Percentiles rank a stretch among this genome's conserved stretches.
Evolutionary conservation across 2,888 invertebrate genomes (phyloP).

Genomic region (Drosophila mimica): DNA sequence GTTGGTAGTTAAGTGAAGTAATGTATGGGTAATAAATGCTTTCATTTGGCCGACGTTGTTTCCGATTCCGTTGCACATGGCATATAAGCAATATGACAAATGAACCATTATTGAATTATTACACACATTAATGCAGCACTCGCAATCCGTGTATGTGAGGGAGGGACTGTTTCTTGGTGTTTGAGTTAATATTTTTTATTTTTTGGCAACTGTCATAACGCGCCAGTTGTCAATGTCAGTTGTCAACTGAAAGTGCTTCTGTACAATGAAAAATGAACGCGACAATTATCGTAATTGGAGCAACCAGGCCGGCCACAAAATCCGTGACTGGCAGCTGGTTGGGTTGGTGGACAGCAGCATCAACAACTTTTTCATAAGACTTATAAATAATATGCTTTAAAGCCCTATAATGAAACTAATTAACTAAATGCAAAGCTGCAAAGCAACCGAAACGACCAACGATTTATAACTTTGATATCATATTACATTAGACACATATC

Average conservation of each 20-base stretch:
- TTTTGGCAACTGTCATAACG: slow-evolving; percentile 54
- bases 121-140: slow-evolving; percentile 36
- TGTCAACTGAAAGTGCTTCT: slow-evolving; percentile 12
- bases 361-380: slow-evolving; percentile 25
- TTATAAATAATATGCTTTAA: slow-evolving; percentile 55
- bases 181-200: slow-evolving; percentile 12
- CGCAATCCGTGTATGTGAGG: neutral
- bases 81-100: slow-evolving; percentile 66
- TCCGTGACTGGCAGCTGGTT: neutral
- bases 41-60: slow-evolving; percentile 55
- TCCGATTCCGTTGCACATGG: slow-evolving; percentile 59
- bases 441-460: slow-evolving; percentile 16
- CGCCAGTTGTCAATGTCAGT: slow-evolving; percentile 60
- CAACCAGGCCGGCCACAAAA: slow-evolving; percentile 34
- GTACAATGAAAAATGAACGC: slow-evolving; percentile 78
- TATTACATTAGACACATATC: slow-evolving; percentile 34
- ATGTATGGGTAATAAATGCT: slow-evolving; percentile 57
- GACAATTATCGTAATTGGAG: slow-evolving; percentile 78
- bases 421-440: slow-evolving; percentile 61
- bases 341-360: neutral
- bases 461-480: slow-evolving; percentile 62
- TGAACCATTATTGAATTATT: slow-evolving; percentile 82
- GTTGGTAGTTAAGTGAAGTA: slow-evolving; percentile 23
- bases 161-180: slow-evolving; percentile 3
- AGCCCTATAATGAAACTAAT: slow-evolving; percentile 61